phyloP scores from a whole-genome alignment of 2,113 vertebrate species.

The Brachyhypopomus gauderio region DNA sequence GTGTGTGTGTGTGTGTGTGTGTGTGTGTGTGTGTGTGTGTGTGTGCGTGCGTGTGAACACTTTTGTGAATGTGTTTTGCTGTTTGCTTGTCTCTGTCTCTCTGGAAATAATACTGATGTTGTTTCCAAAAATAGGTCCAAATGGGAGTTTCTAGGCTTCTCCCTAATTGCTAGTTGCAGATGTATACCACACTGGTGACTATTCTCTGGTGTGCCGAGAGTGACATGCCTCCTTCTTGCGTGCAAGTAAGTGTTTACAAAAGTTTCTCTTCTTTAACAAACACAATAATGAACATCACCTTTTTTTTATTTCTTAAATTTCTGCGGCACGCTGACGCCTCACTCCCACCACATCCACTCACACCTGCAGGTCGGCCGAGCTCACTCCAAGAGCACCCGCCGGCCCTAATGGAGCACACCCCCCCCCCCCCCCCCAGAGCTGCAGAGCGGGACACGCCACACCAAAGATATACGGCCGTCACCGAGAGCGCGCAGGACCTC shows the following conservation, averaged over 20 bases:
- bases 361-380: slow-evolving; percentile 56
- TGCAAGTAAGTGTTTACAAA: not conserved
- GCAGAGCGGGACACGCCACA: slow-evolving; percentile 64
- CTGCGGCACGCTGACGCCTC: slow-evolving; percentile 18
- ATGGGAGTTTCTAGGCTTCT: not conserved
- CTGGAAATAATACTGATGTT: slow-evolving; percentile 4
- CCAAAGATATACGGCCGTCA: slow-evolving; percentile 60
- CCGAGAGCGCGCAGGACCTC: slow-evolving; percentile 51
- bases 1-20: slow-evolving; percentile 7
- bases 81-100: slow-evolving; percentile 10
- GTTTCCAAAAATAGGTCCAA: slow-evolving; percentile 28
- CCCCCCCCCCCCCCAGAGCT: slow-evolving; percentile 61
- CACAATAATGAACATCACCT: not conserved
- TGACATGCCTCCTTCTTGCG: not conserved
- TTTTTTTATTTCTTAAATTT: not conserved
- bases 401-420: slow-evolving; percentile 70
- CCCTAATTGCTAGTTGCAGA: slow-evolving; percentile 6
- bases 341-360: slow-evolving; percentile 63
- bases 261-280: not conserved
- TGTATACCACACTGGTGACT: not conserved
- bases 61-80: not conserved
- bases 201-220: not conserved
- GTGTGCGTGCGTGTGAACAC: not conserved
- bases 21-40: not conserved
- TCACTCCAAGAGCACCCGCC: slow-evolving; percentile 64